These are phyloP conservation scores for Harpegnathos saltator DNA, from an alignment of 1,140 invertebrate species.

Conservation along the genomic window DNA sequence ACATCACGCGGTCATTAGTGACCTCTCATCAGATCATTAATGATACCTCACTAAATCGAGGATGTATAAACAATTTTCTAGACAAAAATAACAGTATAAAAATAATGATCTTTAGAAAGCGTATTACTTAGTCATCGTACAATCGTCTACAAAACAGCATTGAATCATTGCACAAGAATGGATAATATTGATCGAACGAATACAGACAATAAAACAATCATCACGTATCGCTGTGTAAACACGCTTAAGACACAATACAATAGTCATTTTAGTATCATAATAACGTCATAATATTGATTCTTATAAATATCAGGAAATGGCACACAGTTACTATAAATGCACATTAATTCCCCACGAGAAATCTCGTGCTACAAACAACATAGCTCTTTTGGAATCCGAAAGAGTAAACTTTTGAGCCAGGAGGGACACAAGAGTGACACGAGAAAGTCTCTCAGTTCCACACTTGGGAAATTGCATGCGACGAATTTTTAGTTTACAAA, in stretches of 20 bases:
- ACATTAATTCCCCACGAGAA: conserved; percentile 9
- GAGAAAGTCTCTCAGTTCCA: conserved; percentile 3
- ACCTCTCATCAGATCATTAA: too few species aligned
- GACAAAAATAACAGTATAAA: too few species aligned
- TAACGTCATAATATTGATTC: not conserved
- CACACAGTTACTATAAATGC: conserved; percentile 11
- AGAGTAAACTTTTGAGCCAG: conserved; percentile 20
- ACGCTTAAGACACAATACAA: conserved; percentile 9
- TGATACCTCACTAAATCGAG: too few species aligned
- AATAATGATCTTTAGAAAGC: too few species aligned
- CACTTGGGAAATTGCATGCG: conserved; percentile 55
- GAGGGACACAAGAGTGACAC: not conserved
- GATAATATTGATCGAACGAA: not conserved
- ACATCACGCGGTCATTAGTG: too few species aligned
- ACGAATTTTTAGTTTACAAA: conserved; percentile 51
- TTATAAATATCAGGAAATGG: conserved; percentile 18
- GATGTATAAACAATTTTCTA: too few species aligned
- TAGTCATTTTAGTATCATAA: conserved; percentile 14
- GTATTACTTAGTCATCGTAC: too few species aligned
- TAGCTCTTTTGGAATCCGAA: conserved; percentile 7
- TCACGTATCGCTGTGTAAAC: not conserved
- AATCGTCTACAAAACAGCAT: conserved; percentile 20
- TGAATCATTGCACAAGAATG: conserved; percentile 12
- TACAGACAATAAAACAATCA: conserved; percentile 1
- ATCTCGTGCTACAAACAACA: conserved; percentile 29